phyloP scores from a whole-genome alignment of 2,113 vertebrate species.

The Rhabdomys dilectus region DNA sequence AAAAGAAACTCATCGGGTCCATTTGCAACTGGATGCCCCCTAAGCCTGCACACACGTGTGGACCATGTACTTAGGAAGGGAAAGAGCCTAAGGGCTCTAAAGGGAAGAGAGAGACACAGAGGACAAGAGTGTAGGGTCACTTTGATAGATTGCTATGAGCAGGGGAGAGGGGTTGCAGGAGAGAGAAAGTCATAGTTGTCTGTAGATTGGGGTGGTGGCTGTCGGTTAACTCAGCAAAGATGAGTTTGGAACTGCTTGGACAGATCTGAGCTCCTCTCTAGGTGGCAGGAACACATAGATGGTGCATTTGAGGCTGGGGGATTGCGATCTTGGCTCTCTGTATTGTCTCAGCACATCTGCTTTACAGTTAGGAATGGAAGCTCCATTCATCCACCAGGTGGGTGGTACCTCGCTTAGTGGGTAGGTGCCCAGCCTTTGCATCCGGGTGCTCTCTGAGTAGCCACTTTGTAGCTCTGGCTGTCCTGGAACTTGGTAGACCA shows the following conservation, averaged over 20 bases:
- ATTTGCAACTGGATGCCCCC: not conserved
- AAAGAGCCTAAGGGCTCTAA: not conserved
- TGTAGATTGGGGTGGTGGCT: not conserved
- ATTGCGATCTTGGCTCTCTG: not conserved
- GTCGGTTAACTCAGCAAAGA: slow-evolving; percentile 47
- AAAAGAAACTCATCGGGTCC: not conserved
- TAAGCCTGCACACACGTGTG: not conserved
- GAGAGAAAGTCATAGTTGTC: not conserved
- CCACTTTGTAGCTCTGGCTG: too few species aligned
- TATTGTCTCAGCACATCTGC: not conserved
- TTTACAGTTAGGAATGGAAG: not conserved
- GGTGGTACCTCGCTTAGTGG: not conserved
- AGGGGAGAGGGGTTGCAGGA: not conserved
- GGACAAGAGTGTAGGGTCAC: not conserved
- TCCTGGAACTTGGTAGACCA: too few species aligned
- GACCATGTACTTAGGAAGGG: not conserved
- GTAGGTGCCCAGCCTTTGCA: not conserved
- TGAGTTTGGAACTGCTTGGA: not conserved
- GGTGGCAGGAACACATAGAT: not conserved
- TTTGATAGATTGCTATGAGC: not conserved
- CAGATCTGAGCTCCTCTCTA: not conserved
- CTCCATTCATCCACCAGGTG: not conserved
- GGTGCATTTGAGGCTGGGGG: not conserved
- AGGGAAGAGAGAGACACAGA: not conserved
- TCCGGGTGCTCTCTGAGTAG: too few species aligned